Percentiles rank a stretch among this genome's conserved stretches.
Evolutionary conservation across 2,797 vertebrate genomes (phyloP).

Genomic region (Brachymystax lenok): DNA sequence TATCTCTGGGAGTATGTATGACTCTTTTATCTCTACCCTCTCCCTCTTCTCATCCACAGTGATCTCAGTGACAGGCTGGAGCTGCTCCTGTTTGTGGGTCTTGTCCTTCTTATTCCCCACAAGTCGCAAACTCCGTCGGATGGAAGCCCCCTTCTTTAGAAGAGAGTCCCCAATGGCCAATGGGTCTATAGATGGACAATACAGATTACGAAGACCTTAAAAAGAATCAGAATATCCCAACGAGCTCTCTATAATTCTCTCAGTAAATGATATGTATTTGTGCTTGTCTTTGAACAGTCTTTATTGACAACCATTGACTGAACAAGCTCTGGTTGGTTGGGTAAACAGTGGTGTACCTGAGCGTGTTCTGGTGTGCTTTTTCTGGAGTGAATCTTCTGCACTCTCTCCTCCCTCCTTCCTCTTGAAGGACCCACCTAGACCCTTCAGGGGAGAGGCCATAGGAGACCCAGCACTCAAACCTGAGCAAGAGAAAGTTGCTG

Average conservation of each 20-base stretch:
- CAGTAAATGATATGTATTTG: neutral
- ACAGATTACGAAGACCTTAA: neutral
- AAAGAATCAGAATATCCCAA: neutral
- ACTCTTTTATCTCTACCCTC: conserved; percentile 39
- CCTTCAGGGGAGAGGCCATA: conserved; percentile 31
- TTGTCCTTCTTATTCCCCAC: conserved; percentile 8
- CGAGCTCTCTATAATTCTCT: neutral
- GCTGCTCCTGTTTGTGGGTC: neutral
- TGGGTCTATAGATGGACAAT: conserved; percentile 45
- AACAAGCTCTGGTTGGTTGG: neutral
- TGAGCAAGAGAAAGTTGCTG: conserved; percentile 24
- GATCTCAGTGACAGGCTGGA: conserved; percentile 6
- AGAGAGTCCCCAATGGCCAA: neutral
- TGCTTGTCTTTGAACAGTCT: neutral
- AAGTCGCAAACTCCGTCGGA: conserved; percentile 46
- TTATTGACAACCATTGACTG: neutral
- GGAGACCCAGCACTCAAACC: conserved; percentile 46
- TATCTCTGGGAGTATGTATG: conserved; percentile 65
- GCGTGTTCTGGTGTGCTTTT: conserved; percentile 44
- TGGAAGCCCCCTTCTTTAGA: conserved; percentile 17
- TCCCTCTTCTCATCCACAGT: neutral
- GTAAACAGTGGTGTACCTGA: conserved; percentile 45
- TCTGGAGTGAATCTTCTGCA: accelerated
- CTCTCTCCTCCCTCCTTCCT: conserved; percentile 41
- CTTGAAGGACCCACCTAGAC: conserved; percentile 11